Percentiles rank a stretch among this genome's conserved stretches.
These are phyloP conservation scores for Trichonephila clavipes DNA, from an alignment of 1,140 invertebrate genomes.

Conservation along the genomic window DNA sequence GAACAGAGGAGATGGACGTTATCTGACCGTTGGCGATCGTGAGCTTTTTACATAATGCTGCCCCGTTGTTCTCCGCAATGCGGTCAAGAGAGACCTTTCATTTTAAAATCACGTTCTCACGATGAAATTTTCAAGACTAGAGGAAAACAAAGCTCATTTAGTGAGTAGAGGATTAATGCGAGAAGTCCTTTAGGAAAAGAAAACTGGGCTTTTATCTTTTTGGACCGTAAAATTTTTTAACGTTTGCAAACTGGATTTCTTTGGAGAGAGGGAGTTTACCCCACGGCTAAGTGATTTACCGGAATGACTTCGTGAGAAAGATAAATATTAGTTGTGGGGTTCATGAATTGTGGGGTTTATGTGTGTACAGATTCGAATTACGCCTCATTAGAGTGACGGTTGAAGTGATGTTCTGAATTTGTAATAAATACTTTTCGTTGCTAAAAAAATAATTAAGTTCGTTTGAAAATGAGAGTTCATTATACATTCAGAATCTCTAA, in stretches of 20 bases:
- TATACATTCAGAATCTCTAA: too few species aligned
- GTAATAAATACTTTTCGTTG: too few species aligned
- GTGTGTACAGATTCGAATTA: too few species aligned
- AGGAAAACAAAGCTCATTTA: slow-evolving; percentile 37
- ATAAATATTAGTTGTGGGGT: slow-evolving; percentile 3
- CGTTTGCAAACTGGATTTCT: background rate
- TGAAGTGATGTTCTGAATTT: too few species aligned
- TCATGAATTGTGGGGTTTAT: background rate
- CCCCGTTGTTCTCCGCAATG: background rate
- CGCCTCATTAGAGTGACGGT: too few species aligned
- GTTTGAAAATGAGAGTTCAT: too few species aligned
- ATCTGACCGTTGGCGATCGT: slow-evolving; percentile 69
- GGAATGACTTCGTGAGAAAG: background rate
- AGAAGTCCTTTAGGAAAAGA: background rate
- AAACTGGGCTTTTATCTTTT: background rate
- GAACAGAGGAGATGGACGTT: slow-evolving; percentile 44
- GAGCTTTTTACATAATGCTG: slow-evolving; percentile 41
- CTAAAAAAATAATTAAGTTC: too few species aligned
- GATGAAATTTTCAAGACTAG: slow-evolving; percentile 29
- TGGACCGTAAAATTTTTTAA: slow-evolving; percentile 12
- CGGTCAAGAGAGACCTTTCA: slow-evolving; percentile 19
- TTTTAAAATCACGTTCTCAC: slow-evolving; percentile 54
- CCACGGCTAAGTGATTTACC: background rate
- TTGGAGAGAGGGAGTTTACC: background rate
- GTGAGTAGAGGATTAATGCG: background rate